Evolutionary conservation across 2,113 vertebrate genomes (phyloP).

Genomic region (Platycercus adscitus): DNA sequence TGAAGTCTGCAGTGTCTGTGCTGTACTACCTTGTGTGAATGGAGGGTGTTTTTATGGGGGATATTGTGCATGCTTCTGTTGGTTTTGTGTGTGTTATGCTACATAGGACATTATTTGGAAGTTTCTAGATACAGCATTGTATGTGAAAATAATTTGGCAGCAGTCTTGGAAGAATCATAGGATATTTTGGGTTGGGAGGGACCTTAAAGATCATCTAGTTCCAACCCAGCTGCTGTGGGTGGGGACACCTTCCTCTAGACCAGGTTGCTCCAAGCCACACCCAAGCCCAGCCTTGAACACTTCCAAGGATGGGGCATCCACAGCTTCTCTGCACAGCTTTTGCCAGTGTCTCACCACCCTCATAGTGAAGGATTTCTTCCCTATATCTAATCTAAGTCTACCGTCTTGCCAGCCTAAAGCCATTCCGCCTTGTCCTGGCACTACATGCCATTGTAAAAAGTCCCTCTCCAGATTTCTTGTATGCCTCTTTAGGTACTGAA

Average conservation of each 20-base stretch:
- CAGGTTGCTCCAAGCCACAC: background rate
- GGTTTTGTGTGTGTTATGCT: background rate
- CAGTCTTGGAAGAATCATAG: background rate
- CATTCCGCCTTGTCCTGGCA: background rate
- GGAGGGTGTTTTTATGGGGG: background rate
- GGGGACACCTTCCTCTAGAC: background rate
- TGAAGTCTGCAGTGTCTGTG: accelerated
- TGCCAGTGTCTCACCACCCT: background rate
- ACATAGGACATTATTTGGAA: background rate
- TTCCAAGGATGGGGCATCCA: background rate
- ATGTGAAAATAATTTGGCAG: background rate
- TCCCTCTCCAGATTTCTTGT: background rate
- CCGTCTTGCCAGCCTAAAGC: background rate
- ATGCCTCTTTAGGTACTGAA: background rate
- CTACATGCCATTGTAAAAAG: background rate
- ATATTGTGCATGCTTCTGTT: background rate
- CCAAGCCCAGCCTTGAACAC: background rate
- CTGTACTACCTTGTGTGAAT: accelerated
- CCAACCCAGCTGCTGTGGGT: background rate
- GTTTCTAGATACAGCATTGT: background rate
- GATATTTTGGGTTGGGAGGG: background rate
- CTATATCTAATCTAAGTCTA: background rate
- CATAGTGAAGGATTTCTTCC: background rate
- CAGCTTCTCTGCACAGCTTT: background rate
- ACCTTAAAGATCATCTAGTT: background rate